A percentile compares a stretch with the other conserved stretches of the same genome.
Conservation (phyloP, 1,140 invertebrate genomes). For the Hyles euphorbiae region DNA sequence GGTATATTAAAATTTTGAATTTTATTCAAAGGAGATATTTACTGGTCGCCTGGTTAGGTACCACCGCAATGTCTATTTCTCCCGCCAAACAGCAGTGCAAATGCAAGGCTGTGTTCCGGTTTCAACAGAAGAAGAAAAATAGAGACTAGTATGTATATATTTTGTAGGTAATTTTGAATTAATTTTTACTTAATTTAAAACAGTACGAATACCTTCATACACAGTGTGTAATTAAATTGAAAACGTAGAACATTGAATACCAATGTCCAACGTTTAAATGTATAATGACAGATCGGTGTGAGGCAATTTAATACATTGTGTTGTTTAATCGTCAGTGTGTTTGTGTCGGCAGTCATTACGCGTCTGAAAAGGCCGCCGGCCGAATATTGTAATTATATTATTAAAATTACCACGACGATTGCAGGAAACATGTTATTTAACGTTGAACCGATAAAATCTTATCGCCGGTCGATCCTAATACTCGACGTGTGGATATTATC, state of each 20-base stretch:
- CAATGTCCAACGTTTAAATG: conserved; percentile 14
- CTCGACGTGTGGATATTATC: conserved; percentile 74
- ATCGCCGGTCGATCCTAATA: conserved; percentile 65
- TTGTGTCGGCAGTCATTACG: conserved; percentile 37
- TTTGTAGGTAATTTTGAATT: too few species aligned
- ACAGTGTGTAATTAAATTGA: too few species aligned
- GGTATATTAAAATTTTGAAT: too few species aligned
- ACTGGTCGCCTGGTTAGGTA: too few species aligned
- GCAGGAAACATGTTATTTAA: conserved; percentile 74
- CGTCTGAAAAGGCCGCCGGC: conserved; percentile 36
- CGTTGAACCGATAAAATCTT: conserved; percentile 67
- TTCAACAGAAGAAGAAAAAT: too few species aligned
- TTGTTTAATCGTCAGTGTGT: conserved; percentile 24
- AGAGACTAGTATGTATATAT: too few species aligned
- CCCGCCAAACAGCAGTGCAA: too few species aligned
- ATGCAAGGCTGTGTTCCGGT: too few species aligned
- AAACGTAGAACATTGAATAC: neutral
- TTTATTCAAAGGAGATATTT: too few species aligned
- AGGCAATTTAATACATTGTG: conserved; percentile 23
- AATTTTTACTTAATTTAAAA: too few species aligned
- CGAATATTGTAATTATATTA: conserved; percentile 69
- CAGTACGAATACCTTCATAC: too few species aligned
- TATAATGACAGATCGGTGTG: conserved; percentile 23
- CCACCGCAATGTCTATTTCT: too few species aligned
- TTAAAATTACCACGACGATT: conserved; percentile 68